Percentiles rank a stretch among this genome's conserved stretches.
phyloP scores from a whole-genome alignment of 2,888 invertebrate species.

The Dolichopus griseipennis region DNA sequence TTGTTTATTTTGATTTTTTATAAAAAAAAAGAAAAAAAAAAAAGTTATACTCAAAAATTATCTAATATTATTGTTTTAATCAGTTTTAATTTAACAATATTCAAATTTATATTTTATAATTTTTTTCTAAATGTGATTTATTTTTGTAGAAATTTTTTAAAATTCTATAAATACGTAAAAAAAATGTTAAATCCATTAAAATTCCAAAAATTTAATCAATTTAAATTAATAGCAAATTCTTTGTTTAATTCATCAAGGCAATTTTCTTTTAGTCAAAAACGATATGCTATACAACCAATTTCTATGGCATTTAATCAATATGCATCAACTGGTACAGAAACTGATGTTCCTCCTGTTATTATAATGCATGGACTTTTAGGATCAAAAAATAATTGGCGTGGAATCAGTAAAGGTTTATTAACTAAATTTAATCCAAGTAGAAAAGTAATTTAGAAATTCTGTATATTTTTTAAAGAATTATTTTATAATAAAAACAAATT shows the following conservation, averaged over 20 bases:
- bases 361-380: conserved; percentile 84
- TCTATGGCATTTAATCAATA: conserved; percentile 7
- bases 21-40: too few relatives aligned
- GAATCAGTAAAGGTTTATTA: conserved; percentile 61
- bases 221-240: neutral
- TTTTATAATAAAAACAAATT: neutral
- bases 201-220: neutral
- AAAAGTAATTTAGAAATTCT: conserved; percentile 45
- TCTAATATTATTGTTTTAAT: too few relatives aligned
- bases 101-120: too few relatives aligned
- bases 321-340: neutral
- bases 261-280: neutral
- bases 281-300: neutral
- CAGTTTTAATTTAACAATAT: too few relatives aligned
- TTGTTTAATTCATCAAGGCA: neutral
- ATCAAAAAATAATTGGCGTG: conserved; percentile 78
- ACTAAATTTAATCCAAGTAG: conserved; percentile 49
- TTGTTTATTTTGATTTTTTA: too few relatives aligned
- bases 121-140: too few relatives aligned
- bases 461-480: too few relatives aligned
- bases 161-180: too few relatives aligned
- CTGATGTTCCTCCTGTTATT: conserved; percentile 56
- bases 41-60: too few relatives aligned
- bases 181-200: neutral
- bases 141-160: too few relatives aligned